phyloP scores from a whole-genome alignment of 2,888 invertebrate species.

The Ichneumoninae sp. region DNA sequence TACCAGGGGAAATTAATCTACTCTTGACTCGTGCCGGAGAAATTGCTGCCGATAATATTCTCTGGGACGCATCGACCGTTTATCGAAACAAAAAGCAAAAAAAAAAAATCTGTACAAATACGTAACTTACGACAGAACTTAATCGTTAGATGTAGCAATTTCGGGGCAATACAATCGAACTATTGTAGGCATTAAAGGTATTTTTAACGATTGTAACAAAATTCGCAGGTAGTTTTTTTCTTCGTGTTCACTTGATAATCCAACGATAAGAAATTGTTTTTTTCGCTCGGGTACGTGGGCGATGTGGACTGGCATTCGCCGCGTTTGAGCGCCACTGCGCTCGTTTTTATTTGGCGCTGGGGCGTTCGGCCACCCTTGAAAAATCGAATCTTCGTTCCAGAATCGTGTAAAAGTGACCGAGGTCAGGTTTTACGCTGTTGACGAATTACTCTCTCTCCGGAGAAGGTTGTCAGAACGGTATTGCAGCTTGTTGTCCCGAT shows the following conservation, averaged over 20 bases:
- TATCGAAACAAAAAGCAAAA: neutral
- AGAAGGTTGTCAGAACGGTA: neutral
- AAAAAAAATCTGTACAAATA: neutral
- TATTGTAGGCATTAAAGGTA: neutral
- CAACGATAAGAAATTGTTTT: neutral
- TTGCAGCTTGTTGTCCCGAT: neutral
- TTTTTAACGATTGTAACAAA: neutral
- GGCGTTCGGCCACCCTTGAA: conserved; percentile 23
- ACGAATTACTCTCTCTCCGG: neutral
- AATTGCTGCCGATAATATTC: neutral
- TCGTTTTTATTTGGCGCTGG: conserved; percentile 19
- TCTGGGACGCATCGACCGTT: neutral
- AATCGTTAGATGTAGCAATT: neutral
- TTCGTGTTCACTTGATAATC: neutral
- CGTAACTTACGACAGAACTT: neutral
- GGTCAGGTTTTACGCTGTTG: neutral
- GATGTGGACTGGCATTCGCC: neutral
- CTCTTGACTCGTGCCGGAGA: neutral
- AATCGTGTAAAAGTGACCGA: neutral
- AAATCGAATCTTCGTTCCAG: neutral
- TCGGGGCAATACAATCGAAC: neutral
- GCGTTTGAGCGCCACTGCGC: conserved; percentile 36
- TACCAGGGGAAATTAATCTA: neutral
- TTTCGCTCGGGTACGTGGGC: neutral
- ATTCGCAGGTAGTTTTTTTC: neutral